Conservation (phyloP, 2,888 invertebrate species). For the Itoplectis maculator region DNA sequence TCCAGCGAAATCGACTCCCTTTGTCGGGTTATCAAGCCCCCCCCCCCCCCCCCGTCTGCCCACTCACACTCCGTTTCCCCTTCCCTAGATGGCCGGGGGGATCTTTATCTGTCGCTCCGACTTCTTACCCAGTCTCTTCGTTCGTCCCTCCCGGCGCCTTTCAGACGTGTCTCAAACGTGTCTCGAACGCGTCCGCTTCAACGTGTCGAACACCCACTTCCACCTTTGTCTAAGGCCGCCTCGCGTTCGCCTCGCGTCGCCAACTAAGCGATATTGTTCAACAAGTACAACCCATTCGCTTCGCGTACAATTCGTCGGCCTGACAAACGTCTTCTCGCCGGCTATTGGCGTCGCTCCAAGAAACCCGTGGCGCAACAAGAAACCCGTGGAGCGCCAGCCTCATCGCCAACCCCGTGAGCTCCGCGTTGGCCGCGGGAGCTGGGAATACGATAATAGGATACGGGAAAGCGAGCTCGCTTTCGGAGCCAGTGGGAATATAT, state of each 20-base stretch:
- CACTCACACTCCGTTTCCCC: too few species aligned
- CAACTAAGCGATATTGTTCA: slow-evolving; percentile 48
- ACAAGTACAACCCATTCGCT: slow-evolving; percentile 52
- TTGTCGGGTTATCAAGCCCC: slow-evolving; percentile 60
- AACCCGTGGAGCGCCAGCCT: not conserved
- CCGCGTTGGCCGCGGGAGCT: not conserved
- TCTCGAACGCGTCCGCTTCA: not conserved
- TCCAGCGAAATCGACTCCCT: slow-evolving; percentile 61
- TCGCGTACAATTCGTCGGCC: slow-evolving; percentile 24
- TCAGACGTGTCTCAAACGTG: not conserved
- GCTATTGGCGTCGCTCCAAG: slow-evolving; percentile 27
- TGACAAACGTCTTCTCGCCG: slow-evolving; percentile 39
- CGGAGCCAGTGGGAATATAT: not conserved
- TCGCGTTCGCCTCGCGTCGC: not conserved
- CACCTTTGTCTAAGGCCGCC: slow-evolving; percentile 3
- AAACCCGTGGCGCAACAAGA: not conserved
- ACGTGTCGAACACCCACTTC: not conserved
- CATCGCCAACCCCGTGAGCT: not conserved
- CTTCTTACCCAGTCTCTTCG: slow-evolving; percentile 26
- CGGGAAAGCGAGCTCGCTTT: slow-evolving; percentile 6
- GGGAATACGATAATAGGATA: slow-evolving; percentile 5
- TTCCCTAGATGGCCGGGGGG: too few species aligned
- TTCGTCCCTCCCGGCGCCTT: not conserved
- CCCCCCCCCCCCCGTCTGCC: slow-evolving; percentile 34
- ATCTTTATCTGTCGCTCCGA: slow-evolving; percentile 51